phyloP scores from a whole-genome alignment of 2,888 invertebrate species.

The Meteorus colon region DNA sequence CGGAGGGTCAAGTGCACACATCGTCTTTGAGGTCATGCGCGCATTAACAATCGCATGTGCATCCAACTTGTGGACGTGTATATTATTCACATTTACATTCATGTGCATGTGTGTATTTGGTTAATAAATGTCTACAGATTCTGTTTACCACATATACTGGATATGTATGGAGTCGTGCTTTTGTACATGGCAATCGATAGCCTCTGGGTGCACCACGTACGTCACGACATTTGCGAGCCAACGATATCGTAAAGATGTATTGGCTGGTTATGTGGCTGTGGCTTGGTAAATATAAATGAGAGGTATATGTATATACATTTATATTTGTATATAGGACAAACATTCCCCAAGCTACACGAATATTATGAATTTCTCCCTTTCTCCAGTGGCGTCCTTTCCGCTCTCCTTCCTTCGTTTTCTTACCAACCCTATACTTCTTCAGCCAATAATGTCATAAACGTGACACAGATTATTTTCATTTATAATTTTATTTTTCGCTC shows the following conservation, averaged over 20 bases:
- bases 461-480: neutral
- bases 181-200: conserved; percentile 45
- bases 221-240: conserved; percentile 29
- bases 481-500: neutral
- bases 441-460: neutral
- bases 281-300: conserved; percentile 16
- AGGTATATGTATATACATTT: neutral
- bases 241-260: conserved; percentile 6
- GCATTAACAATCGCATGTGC: conserved; percentile 22
- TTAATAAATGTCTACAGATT: conserved; percentile 24
- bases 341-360: neutral
- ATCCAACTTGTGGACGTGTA: neutral
- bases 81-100: neutral
- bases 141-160: conserved; percentile 30
- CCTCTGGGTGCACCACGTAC: conserved; percentile 45
- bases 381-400: neutral
- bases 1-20: conserved; percentile 24
- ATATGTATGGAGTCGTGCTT: conserved; percentile 49
- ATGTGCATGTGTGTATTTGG: neutral
- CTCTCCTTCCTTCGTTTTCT: neutral
- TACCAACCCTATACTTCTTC: neutral
- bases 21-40: conserved; percentile 25
- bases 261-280: neutral
- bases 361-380: neutral
- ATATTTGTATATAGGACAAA: conserved; percentile 22